Base-by-base conservation (phyloP, 2,113 vertebrate species). In the Nibea coibor region DNA sequence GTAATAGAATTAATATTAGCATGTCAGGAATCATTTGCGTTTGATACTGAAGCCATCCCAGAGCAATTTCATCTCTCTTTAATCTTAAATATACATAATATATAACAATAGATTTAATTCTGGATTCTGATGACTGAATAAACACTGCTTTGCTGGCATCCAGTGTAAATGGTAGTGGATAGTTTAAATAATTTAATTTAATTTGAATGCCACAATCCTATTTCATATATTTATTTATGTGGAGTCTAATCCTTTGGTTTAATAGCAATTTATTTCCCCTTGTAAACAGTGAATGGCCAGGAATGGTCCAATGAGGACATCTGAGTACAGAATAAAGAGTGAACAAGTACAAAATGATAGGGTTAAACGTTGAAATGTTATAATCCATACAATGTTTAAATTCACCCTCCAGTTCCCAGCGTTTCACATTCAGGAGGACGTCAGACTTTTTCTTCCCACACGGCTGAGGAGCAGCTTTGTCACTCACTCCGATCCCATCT, bases 391-490 rank as follows among this genome's bases (percentile, higher is more conserved):
- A 61, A 45, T 2, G 4, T 81, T 86, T 24, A 22, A 22, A 71
- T 54, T 43, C 47, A 8, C 11, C n/a, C 2, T 58, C 2, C 20
- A 22, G 66, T 42, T 20, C 79, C 17, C 6, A 58, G 47, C 2
- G 0, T 10, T 77, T 53, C 64, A 42, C 47, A 20, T n/a, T 78
- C 57, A 72, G 63, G 8, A 54, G 53, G 28, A 67, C 19, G 9
- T 76, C 45, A 66, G n/a, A 67, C 24, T 47, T 2, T 47, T 22
- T 73, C 22, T 14, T 26, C 53, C 7, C 61, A 47, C 16, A 64
- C 43, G 61, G 56, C 66, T 70, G 43, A 43, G 73, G 73, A 65
- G 50, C 57, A 53, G 66, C 63, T 54, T 51, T 58, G 19, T 57
- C 35, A 19, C 71, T 64, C 58, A 19, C 71, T 64, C 59, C 8